phyloP scores from a whole-genome alignment of 2,797 vertebrate species.

The Neostethus bicornis region DNA sequence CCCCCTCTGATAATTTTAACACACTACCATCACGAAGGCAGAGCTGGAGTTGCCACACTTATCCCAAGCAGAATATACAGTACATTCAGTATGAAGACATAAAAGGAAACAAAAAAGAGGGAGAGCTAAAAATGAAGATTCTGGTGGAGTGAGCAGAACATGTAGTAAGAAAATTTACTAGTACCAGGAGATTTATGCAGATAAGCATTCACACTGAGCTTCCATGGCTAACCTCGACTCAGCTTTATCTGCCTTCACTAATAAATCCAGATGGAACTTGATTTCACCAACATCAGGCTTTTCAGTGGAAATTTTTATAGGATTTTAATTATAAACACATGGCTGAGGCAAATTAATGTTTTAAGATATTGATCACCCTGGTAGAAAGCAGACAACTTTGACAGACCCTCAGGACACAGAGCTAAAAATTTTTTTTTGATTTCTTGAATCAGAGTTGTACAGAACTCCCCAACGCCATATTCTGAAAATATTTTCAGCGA shows the following conservation, averaged over 20 bases:
- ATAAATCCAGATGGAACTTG: slow-evolving; percentile 41
- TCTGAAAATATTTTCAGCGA: slow-evolving; percentile 40
- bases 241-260: slow-evolving; percentile 35
- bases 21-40: slow-evolving; percentile 38
- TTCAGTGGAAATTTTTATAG: slow-evolving; percentile 52
- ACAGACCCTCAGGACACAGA: slow-evolving; percentile 30
- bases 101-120: slow-evolving; percentile 9
- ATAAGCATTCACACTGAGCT: slow-evolving; percentile 51
- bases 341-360: slow-evolving; percentile 62
- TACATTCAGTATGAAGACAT: slow-evolving; percentile 4
- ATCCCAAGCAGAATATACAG: slow-evolving; percentile 41
- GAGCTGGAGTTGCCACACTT: slow-evolving; percentile 44
- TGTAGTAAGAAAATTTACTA: slow-evolving; percentile 15
- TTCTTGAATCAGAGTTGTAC: slow-evolving; percentile 13
- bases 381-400: slow-evolving; percentile 23
- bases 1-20: slow-evolving; percentile 55
- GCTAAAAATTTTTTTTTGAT: slow-evolving; percentile 21
- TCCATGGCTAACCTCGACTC: slow-evolving; percentile 49
- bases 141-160: background rate
- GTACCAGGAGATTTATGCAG: slow-evolving; percentile 35
- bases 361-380: slow-evolving; percentile 61
- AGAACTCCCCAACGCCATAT: slow-evolving; percentile 20
- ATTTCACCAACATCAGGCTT: slow-evolving; percentile 44
- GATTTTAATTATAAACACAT: slow-evolving; percentile 71
- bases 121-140: slow-evolving; percentile 22